Conservation (phyloP, 2,113 vertebrate genomes). For the Colistium nudipinnis region DNA sequence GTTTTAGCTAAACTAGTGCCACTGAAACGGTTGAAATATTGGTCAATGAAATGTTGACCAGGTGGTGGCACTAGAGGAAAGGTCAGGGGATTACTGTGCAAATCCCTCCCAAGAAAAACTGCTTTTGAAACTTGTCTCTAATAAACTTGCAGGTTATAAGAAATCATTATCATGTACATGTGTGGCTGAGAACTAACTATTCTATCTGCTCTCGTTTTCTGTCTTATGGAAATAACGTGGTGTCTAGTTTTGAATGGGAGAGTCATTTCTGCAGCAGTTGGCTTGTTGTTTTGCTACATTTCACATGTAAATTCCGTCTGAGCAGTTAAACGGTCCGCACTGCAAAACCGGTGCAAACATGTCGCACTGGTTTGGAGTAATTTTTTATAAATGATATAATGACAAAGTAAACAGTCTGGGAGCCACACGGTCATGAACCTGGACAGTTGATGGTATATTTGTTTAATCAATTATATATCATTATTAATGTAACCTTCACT, state of each 20-base stretch:
- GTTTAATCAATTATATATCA: slow-evolving; percentile 4
- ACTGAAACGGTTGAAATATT: no score
- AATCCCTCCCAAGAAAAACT: no score
- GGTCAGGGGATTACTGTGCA: not conserved
- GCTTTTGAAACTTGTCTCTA: not conserved
- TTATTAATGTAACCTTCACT: slow-evolving; percentile 16
- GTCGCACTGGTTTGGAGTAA: slow-evolving; percentile 41
- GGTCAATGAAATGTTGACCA: no score
- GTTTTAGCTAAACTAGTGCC: no score
- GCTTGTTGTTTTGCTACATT: slow-evolving; percentile 12
- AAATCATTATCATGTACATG: no score
- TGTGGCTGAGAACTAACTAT: no score
- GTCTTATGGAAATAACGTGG: no score
- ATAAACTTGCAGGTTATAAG: no score
- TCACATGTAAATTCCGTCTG: slow-evolving; percentile 65
- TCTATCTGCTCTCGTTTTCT: no score
- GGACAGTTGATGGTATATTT: slow-evolving; percentile 6
- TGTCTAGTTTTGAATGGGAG: slow-evolving; percentile 13
- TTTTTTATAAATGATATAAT: slow-evolving; percentile 62
- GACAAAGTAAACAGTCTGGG: slow-evolving; percentile 2
- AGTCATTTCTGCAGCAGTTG: not conserved
- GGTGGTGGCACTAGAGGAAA: not conserved
- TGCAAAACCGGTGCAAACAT: slow-evolving; percentile 27
- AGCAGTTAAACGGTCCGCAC: slow-evolving; percentile 58
- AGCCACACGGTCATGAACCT: not conserved